Base-by-base conservation (phyloP, 2,888 invertebrate species). In the Seira sanloemensis region DNA sequence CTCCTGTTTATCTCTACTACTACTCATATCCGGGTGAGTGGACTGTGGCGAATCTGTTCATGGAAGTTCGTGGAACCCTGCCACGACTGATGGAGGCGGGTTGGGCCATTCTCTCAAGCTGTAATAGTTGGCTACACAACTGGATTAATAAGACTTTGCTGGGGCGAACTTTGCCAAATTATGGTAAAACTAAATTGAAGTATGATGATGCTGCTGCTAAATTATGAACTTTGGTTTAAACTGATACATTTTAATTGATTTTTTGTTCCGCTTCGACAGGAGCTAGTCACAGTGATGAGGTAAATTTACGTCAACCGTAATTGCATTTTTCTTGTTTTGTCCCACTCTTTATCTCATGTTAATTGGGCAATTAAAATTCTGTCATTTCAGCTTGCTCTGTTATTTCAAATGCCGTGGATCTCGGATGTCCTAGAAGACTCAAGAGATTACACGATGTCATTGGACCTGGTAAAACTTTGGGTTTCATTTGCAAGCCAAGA, bases 231-330 rank as follows among this genome's bases (percentile, higher is more conserved):
- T 9, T 37, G 37, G 12, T 12, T 7, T 16, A 19, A 16, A 9
- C 18, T 37, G 9, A 18, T 12, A n/a, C 24, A 25, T 54, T 4
- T 5, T 25, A 26, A 16, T 54, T 37, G 25, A 21, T 66, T 23
- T 23, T 54, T 68, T 78, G 23, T 21, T 23, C 18, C 12, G n/a
- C n/a, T n/a, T n/a, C 2, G 19, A 69, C 50, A 84, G 84, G 87
- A 73, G 84, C 87, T 12, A 82, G 78, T 24, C 87, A 87, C 73
- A 83, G 85, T 24, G 87, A 87, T 37, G 87, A 37, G 37, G 37
- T 37, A 37, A 37, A n/a, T n/a, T n/a, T n/a, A n/a, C n/a, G n/a
- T n/a, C n/a, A n/a, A n/a, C n/a, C n/a, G n/a, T n/a, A n/a, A n/a
- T n/a, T n/a, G n/a, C n/a, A n/a, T n/a, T n/a, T n/a, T n/a, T n/a